A percentile compares a stretch with the other conserved stretches of the same genome.
These are phyloP conservation scores for Gymnocephalus cernua DNA, from an alignment of 2,113 vertebrate species.

Conservation along the genomic window DNA sequence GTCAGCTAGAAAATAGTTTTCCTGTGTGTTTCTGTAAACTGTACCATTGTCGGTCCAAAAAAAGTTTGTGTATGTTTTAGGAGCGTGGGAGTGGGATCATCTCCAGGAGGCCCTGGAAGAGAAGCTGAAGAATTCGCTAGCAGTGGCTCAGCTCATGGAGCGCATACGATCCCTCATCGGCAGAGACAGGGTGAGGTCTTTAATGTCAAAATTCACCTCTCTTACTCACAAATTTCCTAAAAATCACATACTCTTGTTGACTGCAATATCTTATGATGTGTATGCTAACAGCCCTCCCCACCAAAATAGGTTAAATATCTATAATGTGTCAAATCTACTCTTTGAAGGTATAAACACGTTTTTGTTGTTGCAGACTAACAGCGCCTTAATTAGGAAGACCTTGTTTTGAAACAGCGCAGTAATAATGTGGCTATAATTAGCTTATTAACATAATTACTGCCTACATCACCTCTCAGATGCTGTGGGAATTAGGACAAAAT, in stretches of 20 bases:
- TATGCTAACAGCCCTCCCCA: neutral
- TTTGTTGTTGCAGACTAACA: constrained; percentile 34
- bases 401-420: constrained; percentile 44
- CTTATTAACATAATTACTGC: constrained; percentile 66
- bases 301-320: constrained; percentile 46
- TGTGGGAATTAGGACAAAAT: constrained; percentile 39
- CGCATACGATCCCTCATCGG: constrained; percentile 91
- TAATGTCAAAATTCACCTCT: neutral
- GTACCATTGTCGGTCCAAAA: constrained; percentile 30
- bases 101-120: constrained; percentile 92
- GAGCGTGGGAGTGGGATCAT: constrained; percentile 93
- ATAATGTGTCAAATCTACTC: constrained; percentile 10
- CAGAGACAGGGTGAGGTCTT: constrained; percentile 81
- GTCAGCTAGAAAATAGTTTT: constrained; percentile 45
- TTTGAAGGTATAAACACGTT: constrained; percentile 47
- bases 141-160: constrained; percentile 90
- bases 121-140: constrained; percentile 90
- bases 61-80: constrained; percentile 79
- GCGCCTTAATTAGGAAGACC: constrained; percentile 46
- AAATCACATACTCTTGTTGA: neutral
- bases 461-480: constrained; percentile 43
- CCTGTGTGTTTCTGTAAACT: constrained; percentile 39
- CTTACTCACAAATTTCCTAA: neutral
- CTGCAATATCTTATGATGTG: neutral
- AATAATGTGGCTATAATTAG: constrained; percentile 59